phyloP scores from a whole-genome alignment of 1,140 invertebrate genomes.

The Achroia grisella region DNA sequence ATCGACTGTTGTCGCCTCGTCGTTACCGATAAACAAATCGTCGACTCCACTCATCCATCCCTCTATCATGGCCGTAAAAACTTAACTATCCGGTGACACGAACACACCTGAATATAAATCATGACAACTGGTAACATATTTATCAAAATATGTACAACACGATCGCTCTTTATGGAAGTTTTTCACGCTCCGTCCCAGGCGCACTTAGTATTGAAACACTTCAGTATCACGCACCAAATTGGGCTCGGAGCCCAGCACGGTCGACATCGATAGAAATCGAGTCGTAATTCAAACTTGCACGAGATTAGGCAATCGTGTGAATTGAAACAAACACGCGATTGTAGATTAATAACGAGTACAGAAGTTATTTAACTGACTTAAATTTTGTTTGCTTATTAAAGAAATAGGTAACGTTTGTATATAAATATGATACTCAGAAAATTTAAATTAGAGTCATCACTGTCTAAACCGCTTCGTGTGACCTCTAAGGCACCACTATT shows the following conservation, averaged over 20 bases:
- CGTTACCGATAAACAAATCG: constrained; percentile 62
- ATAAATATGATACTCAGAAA: too few relatives aligned
- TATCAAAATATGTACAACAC: constrained; percentile 62
- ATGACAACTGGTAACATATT: constrained; percentile 50
- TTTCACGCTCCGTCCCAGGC: constrained; percentile 34
- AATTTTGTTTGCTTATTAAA: too few relatives aligned
- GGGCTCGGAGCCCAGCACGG: not conserved
- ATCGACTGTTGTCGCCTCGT: constrained; percentile 54
- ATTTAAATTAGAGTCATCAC: constrained; percentile 16
- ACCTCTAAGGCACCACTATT: constrained; percentile 22
- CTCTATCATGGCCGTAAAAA: constrained; percentile 64
- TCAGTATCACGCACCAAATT: not conserved
- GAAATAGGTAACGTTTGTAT: too few relatives aligned
- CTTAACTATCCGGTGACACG: constrained; percentile 65
- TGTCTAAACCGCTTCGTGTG: constrained; percentile 19
- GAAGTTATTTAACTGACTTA: too few relatives aligned
- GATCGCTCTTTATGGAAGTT: constrained; percentile 49
- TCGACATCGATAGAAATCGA: not conserved
- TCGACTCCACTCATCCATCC: constrained; percentile 42
- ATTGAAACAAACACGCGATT: not conserved
- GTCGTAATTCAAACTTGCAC: constrained; percentile 2
- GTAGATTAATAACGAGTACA: too few relatives aligned
- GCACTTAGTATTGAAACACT: constrained; percentile 8
- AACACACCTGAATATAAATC: constrained; percentile 63
- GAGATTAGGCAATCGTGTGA: not conserved